Evolutionary conservation across 2,113 vertebrate genomes (phyloP).

Genomic region (Colinus virginianus): DNA sequence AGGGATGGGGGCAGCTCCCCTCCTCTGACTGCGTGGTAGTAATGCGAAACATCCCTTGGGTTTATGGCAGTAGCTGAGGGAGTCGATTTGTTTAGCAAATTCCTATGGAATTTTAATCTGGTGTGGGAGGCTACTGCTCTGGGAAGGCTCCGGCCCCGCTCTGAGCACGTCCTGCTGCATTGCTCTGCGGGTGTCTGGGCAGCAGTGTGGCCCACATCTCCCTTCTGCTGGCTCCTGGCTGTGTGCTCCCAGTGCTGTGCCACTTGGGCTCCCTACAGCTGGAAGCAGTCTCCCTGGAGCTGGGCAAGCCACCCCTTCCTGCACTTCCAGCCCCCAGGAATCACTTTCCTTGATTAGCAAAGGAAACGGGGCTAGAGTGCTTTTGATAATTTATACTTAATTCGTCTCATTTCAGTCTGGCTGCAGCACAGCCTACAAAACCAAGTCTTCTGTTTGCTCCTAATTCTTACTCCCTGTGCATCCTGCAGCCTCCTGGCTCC

Average conservation of each 20-base stretch:
- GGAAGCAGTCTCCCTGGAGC: no score
- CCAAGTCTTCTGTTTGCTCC: not conserved
- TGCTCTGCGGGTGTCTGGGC: not conserved
- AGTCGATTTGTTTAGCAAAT: constrained; percentile 14
- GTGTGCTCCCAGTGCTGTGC: not conserved
- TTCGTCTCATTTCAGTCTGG: constrained; percentile 33
- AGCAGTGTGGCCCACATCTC: not conserved
- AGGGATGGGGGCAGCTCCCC: no score
- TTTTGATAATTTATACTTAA: constrained; percentile 46
- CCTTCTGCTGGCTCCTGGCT: not conserved
- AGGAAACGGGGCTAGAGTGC: constrained; percentile 20
- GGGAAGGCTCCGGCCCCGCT: not conserved
- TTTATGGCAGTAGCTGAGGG: not conserved
- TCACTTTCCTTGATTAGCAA: constrained; percentile 37
- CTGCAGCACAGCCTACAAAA: constrained; percentile 16
- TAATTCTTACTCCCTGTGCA: not conserved
- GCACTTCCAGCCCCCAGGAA: not conserved
- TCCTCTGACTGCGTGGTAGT: not conserved
- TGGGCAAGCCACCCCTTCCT: not conserved
- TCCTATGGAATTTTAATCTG: constrained; percentile 54
- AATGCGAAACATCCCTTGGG: not conserved
- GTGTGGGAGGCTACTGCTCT: constrained; percentile 36
- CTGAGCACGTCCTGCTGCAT: not conserved
- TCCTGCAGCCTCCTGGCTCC: not conserved
- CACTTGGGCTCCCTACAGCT: no score